Percentiles rank a stretch among this genome's conserved stretches.
Evolutionary conservation across 2,888 invertebrate genomes (phyloP).

Genomic region (Brachyptera putata): DNA sequence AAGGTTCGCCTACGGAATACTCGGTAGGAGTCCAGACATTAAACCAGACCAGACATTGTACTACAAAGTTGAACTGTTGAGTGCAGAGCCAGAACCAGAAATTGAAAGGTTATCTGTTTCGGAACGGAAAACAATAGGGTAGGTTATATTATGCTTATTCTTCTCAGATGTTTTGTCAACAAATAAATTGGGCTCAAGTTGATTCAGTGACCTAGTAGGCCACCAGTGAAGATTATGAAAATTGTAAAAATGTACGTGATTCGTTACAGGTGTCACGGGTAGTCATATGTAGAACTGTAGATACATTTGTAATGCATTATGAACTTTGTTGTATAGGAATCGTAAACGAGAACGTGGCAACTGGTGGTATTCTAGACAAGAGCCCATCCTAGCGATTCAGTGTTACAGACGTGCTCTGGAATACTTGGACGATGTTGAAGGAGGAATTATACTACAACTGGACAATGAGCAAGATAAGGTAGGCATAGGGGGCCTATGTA

Average conservation of each 20-base stretch:
- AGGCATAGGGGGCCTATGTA: too few species aligned
- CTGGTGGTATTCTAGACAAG: slow-evolving; percentile 82
- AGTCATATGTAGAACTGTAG: too few species aligned
- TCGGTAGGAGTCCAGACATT: slow-evolving; percentile 65
- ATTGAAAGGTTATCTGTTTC: slow-evolving; percentile 61
- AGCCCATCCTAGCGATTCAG: slow-evolving; percentile 76
- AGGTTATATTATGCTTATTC: too few species aligned
- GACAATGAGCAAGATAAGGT: slow-evolving; percentile 30
- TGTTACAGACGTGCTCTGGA: slow-evolving; percentile 82
- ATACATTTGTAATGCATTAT: too few species aligned
- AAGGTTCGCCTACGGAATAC: slow-evolving; percentile 76
- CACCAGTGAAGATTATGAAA: too few species aligned
- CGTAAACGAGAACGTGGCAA: slow-evolving; percentile 82
- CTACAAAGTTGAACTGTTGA: slow-evolving; percentile 68
- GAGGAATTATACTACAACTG: slow-evolving; percentile 49
- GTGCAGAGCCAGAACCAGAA: slow-evolving; percentile 56
- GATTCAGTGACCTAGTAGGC: too few species aligned
- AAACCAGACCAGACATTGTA: slow-evolving; percentile 61
- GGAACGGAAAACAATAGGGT: slow-evolving; percentile 75
- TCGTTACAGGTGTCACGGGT: too few species aligned
- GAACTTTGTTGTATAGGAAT: slow-evolving; percentile 51
- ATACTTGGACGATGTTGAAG: slow-evolving; percentile 67
- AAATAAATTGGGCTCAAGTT: too few species aligned
- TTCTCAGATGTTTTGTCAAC: too few species aligned
- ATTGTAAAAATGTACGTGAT: too few species aligned